Percentiles rank a stretch among this genome's conserved stretches.
These are phyloP conservation scores for Aricia agestis DNA, from an alignment of 1,140 invertebrate species.

Conservation along the genomic window DNA sequence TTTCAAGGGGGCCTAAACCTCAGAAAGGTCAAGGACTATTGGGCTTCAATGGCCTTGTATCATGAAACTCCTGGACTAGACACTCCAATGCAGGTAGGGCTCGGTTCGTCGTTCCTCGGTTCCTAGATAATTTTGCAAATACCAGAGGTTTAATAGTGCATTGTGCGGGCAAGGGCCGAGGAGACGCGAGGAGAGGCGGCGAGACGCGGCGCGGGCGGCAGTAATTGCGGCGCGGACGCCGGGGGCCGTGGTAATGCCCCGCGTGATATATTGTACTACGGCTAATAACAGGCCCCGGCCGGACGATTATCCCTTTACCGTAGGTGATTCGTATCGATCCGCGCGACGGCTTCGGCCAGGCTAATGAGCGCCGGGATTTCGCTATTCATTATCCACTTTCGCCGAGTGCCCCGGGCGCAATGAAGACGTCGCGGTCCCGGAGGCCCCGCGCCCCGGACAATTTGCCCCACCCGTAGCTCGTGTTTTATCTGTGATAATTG, in stretches of 20 bases:
- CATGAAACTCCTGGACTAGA: too few relatives aligned
- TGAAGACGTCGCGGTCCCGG: constrained; percentile 57
- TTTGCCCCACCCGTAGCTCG: constrained; percentile 51
- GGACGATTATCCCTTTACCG: constrained; percentile 67
- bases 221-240: constrained; percentile 64
- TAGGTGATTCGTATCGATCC: constrained; percentile 68
- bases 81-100: too few relatives aligned
- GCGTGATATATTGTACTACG: constrained; percentile 70
- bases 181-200: constrained; percentile 33
- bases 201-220: constrained; percentile 33
- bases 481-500: constrained; percentile 68
- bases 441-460: constrained; percentile 48
- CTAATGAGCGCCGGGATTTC: constrained; percentile 67
- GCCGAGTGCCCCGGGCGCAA: constrained; percentile 51
- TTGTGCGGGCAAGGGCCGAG: constrained; percentile 37
- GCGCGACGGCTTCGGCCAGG: constrained; percentile 52
- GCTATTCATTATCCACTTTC: constrained; percentile 72
- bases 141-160: constrained; percentile 23
- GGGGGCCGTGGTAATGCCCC: constrained; percentile 58
- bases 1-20: too few relatives aligned
- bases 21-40: too few relatives aligned
- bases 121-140: constrained; percentile 19
- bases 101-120: not conserved
- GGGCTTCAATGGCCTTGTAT: too few relatives aligned
- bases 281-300: constrained; percentile 65